Evolutionary conservation across 2,113 vertebrate species (phyloP), one percentile per base, ranked within the genome.

Genomic region (Elaphurus davidianus): DNA sequence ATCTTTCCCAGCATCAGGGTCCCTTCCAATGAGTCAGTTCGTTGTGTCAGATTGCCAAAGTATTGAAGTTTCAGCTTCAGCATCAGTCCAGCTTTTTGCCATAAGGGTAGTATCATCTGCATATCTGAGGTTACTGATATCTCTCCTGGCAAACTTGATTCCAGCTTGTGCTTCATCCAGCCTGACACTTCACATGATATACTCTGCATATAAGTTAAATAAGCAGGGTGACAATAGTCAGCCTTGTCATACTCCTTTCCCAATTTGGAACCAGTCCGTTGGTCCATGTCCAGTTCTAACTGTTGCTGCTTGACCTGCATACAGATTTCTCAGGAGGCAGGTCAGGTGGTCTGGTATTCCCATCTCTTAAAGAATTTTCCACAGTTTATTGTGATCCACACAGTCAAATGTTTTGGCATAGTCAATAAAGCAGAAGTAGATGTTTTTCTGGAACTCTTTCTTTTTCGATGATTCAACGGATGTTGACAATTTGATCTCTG

Each of bases 401-500:
- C 62, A 33, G 62, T 64, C 30, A 71, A 36, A 71, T 17, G n/a
- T 9, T 71, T 71, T 71, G 64, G 8, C n/a, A 36, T 36, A 36
- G 9, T 36, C n/a, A 36, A 71, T 71, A 36, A 71, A 71, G 64
- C 64, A 71, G n/a, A 71, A 71, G 17, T 36, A 71, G 33, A 0
- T 71, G n/a, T 21, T 71, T 71, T 71, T 36, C n/a, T 21, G 64
- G n/a, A 71, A 36, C 64, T 67, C 16, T 71, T 36, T 5, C n/a
- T 71, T 71, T 36, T 21, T 19, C 0, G 0, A 36, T 36, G 17
- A 71, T 21, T 19, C 33, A 10, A 21, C 0, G 17, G 8, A n/a
- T 36, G 33, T 67, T 36, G 64, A 71, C 64, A 71, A 21, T 71
- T 36, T 71, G 64, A 71, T 71, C n/a, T 71, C n/a, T 71, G n/a